These are phyloP conservation scores for Pristionchus mayeri DNA, from an alignment of 2,888 invertebrate genomes.

Conservation along the genomic window DNA sequence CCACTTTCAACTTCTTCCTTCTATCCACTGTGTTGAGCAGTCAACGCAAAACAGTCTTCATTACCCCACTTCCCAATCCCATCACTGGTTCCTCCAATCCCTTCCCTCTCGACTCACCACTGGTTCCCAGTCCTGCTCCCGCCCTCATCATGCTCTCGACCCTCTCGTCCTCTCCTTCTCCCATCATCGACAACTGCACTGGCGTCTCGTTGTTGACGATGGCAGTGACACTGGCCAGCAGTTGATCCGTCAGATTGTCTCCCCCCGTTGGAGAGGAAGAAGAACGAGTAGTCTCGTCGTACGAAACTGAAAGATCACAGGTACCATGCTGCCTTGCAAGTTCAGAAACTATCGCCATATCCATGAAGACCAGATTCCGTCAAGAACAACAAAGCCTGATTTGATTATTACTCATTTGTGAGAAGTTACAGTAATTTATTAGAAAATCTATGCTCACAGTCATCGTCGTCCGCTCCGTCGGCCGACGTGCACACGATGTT, in stretches of 20 bases:
- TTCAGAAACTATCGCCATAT: too few relatives aligned
- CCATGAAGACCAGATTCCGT: too few relatives aligned
- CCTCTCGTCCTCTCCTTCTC: background rate
- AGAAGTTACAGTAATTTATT: too few relatives aligned
- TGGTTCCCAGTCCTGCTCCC: background rate
- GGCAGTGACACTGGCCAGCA: slow-evolving; percentile 31
- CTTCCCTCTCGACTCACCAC: background rate
- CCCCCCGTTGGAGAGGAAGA: background rate
- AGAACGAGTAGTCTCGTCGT: slow-evolving; percentile 2
- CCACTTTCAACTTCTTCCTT: too few relatives aligned
- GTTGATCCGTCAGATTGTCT: slow-evolving; percentile 29
- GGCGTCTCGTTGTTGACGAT: slow-evolving; percentile 37
- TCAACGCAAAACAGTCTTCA: background rate
- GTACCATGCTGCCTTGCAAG: background rate
- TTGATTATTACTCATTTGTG: too few relatives aligned
- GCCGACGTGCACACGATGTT: slow-evolving; percentile 51
- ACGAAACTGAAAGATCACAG: background rate
- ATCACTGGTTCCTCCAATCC: too few relatives aligned
- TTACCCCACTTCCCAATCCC: background rate
- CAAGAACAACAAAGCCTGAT: too few relatives aligned
- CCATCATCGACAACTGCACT: background rate
- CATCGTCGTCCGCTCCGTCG: slow-evolving; percentile 52
- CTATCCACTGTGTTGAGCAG: background rate
- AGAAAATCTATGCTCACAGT: slow-evolving; percentile 40
- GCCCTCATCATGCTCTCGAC: background rate